phyloP scores from a whole-genome alignment of 2,888 invertebrate species.

The Caenorhabditis wallacei region DNA sequence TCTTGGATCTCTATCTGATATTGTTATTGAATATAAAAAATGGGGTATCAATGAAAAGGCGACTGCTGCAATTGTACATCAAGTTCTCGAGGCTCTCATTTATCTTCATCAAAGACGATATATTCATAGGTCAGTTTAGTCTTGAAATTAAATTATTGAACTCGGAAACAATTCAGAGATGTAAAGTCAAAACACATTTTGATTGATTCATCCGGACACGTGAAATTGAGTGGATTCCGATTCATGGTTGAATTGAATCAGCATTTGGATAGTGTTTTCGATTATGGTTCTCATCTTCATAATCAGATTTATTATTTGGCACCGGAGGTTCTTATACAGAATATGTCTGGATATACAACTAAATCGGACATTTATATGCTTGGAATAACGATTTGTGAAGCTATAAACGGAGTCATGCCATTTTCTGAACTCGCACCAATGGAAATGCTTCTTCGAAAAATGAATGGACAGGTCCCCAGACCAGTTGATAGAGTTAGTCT shows the following conservation, averaged over 20 bases:
- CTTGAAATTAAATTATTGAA: background rate
- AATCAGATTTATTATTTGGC: conserved; percentile 93
- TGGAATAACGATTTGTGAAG: conserved; percentile 92
- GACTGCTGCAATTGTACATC: conserved; percentile 89
- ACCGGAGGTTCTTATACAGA: conserved; percentile 93
- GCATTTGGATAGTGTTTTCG: conserved; percentile 84
- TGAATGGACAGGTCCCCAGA: conserved; percentile 58
- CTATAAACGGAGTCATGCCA: conserved; percentile 93
- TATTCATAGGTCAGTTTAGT: conserved; percentile 89
- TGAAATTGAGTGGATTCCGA: conserved; percentile 70
- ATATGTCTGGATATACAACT: conserved; percentile 91
- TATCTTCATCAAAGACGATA: conserved; percentile 92
- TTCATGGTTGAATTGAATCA: conserved; percentile 58
- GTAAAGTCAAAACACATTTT: conserved; percentile 70
- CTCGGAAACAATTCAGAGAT: conserved; percentile 50
- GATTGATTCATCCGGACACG: conserved; percentile 61
- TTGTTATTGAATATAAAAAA: conserved; percentile 54
- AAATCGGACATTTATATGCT: conserved; percentile 94
- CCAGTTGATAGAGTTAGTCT: conserved; percentile 56
- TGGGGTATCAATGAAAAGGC: conserved; percentile 90
- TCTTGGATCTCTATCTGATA: conserved; percentile 63
- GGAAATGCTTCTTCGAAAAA: conserved; percentile 89
- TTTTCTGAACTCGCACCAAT: conserved; percentile 89
- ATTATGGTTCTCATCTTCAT: conserved; percentile 88
- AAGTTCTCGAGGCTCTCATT: conserved; percentile 89